Evolutionary conservation across 2,888 invertebrate species (phyloP).

Genomic region (Erebia ligea): DNA sequence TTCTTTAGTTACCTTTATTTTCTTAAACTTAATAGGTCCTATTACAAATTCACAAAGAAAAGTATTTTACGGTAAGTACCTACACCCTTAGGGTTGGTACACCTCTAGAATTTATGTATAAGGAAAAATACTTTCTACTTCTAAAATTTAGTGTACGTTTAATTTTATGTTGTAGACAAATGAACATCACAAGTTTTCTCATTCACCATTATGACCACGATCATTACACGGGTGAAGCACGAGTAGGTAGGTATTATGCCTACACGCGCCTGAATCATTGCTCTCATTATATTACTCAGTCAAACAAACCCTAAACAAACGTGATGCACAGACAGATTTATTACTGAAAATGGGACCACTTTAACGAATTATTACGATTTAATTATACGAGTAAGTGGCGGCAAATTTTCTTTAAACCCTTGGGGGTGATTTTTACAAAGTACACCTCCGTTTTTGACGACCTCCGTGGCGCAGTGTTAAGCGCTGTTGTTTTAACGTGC

Average conservation of each 20-base stretch:
- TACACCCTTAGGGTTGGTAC: too few relatives aligned
- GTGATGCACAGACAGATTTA: constrained; percentile 1
- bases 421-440: not conserved
- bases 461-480: too few relatives aligned
- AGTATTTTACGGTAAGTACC: too few relatives aligned
- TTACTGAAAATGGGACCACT: constrained; percentile 10
- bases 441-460: too few relatives aligned
- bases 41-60: too few relatives aligned
- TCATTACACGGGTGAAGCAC: constrained; percentile 12
- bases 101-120: too few relatives aligned
- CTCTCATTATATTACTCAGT: constrained; percentile 16
- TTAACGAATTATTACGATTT: constrained; percentile 13
- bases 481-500: too few relatives aligned
- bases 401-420: not conserved
- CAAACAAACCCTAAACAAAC: constrained; percentile 5
- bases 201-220: constrained; percentile 3
- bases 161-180: constrained; percentile 1
- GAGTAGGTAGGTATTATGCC: constrained; percentile 5
- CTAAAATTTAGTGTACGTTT: not conserved
- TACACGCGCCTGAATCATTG: constrained; percentile 9
- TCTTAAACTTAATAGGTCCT: too few relatives aligned
- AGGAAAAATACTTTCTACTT: too few relatives aligned
- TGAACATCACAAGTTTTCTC: constrained; percentile 14
- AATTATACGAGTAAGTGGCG: not conserved
- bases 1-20: too few relatives aligned